A percentile compares a stretch with the other conserved stretches of the same genome.
Evolutionary conservation across 2,888 invertebrate genomes (phyloP).

Genomic region (Orthonevra nobilis): DNA sequence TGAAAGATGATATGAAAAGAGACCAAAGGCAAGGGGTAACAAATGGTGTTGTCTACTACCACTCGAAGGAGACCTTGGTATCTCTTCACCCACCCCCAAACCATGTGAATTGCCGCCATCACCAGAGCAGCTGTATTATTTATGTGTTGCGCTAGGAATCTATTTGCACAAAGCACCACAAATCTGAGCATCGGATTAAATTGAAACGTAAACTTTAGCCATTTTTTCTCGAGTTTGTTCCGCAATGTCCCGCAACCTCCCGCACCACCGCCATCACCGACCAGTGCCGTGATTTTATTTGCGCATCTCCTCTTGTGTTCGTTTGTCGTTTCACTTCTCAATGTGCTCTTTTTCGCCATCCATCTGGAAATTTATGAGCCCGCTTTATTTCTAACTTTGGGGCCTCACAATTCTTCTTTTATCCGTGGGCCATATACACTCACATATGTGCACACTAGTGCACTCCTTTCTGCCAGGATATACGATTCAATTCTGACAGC

Average conservation of each 20-base stretch:
- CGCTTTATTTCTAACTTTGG: conserved; percentile 78
- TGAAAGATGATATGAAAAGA: conserved; percentile 64
- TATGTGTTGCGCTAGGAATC: conserved; percentile 78
- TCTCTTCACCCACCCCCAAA: not conserved
- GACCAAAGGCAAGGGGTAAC: conserved; percentile 52
- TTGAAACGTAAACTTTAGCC: conserved; percentile 75
- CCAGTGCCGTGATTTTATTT: conserved; percentile 14
- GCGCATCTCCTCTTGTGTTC: conserved; percentile 3
- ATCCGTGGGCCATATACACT: conserved; percentile 45
- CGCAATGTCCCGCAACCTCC: not conserved
- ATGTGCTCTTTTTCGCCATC: conserved; percentile 69
- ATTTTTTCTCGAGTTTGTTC: conserved; percentile 70
- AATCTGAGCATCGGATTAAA: conserved; percentile 78
- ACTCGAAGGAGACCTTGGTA: too few species aligned
- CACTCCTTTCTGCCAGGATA: conserved; percentile 54
- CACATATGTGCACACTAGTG: conserved; percentile 31
- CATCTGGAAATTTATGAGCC: conserved; percentile 79
- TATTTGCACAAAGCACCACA: conserved; percentile 78
- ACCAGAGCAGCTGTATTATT: conserved; percentile 74
- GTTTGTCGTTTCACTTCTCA: conserved; percentile 33
- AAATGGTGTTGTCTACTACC: conserved; percentile 54
- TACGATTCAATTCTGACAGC: conserved; percentile 79
- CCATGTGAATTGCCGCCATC: too few species aligned
- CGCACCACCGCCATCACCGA: not conserved
- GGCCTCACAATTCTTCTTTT: conserved; percentile 70